Evolutionary conservation across 2,113 vertebrate genomes (phyloP).

Genomic region (Gymnogyps californianus): DNA sequence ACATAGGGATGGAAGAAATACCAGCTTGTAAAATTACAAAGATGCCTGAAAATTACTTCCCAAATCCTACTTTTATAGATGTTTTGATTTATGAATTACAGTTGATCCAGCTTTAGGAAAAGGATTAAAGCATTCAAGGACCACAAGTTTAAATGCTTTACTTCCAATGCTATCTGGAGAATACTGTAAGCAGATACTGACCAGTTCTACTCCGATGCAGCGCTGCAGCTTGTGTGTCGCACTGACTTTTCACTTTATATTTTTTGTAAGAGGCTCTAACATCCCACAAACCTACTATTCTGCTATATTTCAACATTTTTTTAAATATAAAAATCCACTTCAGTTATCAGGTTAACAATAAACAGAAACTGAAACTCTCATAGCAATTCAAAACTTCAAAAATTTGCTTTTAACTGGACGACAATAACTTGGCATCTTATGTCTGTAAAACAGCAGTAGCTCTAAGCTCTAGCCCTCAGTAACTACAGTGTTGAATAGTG

Average conservation of each 20-base stretch:
- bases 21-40: neutral
- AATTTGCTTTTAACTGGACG: neutral
- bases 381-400: neutral
- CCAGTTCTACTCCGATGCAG: neutral
- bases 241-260: neutral
- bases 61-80: neutral
- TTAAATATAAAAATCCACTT: neutral
- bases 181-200: neutral
- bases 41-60: neutral
- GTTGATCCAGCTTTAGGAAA: neutral
- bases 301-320: neutral
- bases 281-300: neutral
- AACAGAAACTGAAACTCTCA: neutral
- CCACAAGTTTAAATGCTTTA: neutral
- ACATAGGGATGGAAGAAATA: neutral
- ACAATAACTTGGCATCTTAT: neutral
- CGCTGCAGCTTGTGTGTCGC: neutral
- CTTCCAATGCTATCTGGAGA: neutral
- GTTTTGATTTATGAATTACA: neutral
- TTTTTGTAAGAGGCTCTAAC: neutral
- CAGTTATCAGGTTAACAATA: neutral
- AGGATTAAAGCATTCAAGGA: neutral
- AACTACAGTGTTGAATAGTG: neutral
- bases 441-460: neutral
- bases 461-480: neutral